phyloP scores from a whole-genome alignment of 2,888 invertebrate species.

The Tetramorium bicarinatum region DNA sequence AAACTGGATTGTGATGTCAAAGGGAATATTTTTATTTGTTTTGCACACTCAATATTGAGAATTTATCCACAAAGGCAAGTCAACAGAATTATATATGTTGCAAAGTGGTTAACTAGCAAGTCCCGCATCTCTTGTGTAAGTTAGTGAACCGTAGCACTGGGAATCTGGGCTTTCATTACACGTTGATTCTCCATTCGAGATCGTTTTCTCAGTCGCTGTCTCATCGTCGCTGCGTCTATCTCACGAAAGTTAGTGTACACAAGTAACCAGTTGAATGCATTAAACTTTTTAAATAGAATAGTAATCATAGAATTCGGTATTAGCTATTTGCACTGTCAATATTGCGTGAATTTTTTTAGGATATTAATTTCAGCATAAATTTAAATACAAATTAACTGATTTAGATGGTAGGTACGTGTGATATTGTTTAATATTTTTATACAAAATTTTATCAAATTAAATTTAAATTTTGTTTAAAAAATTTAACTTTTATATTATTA shows the following conservation, averaged over 20 bases:
- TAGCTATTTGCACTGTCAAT: not conserved
- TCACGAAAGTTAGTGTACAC: not conserved
- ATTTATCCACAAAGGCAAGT: constrained; percentile 12
- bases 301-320: not conserved
- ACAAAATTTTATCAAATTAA: not conserved
- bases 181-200: constrained; percentile 40
- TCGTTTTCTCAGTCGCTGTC: constrained; percentile 31
- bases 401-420: too few relatives aligned
- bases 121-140: constrained; percentile 1
- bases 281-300: not conserved
- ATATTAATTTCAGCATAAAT: not conserved
- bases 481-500: not conserved
- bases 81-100: constrained; percentile 29
- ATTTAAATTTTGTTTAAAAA: not conserved
- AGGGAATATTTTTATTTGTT: not conserved
- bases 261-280: constrained; percentile 1
- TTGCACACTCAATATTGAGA: not conserved
- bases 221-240: not conserved
- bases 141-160: constrained; percentile 26
- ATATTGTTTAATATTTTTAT: not conserved
- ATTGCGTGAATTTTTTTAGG: not conserved
- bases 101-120: constrained; percentile 45
- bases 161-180: constrained; percentile 39
- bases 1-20: not conserved
- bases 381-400: not conserved